Base-by-base conservation (phyloP, 2,888 invertebrate genomes). In the Allacma fusca region DNA sequence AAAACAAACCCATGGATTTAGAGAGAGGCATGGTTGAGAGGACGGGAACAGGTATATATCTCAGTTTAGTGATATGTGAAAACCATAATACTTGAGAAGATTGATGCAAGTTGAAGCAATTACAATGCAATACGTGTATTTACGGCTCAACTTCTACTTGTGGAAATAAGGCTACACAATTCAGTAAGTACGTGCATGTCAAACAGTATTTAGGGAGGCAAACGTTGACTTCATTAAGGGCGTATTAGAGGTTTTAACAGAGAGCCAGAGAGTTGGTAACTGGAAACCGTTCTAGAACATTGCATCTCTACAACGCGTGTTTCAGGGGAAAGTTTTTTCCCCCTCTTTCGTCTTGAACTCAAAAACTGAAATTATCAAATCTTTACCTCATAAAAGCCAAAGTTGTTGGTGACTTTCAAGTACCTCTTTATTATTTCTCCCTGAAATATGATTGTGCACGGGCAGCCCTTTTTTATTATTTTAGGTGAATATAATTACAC, bases 141-240 rank as follows among this genome's bases (percentile, higher is more conserved):
- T 71, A 71, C 57, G 59, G 71, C 29, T 59, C 71, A 62, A 62
- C 9, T 59, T 62, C 59, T 26, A 72, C 34, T 59, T 62, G 12
- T 28, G 13, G 50, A 40, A 72, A 50, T 50, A 50, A 50, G 50
- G n/a, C 50, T 50, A 59, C 57, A 72, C 62, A 65, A 26, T 19
- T 70, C n/a, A 40, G 40, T 43, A 21, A 19, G 64, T 70, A 59
- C 29, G 59, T 62, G 57, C 40, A 76, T 69, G 76, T 76, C 76
- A 76, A 76, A 76, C 34, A 44, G 59, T 76, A 76, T 76, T 76
- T 76, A 76, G 59, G 50, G 28, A 68, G 76, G 59, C 76, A 70
- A 62, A 72, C 70, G 76, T 76, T 76, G 76, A 76, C 76, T 76
- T 76, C 76, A 76, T 76, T 76, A 76, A 76, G 70, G 76, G 76